Conservation (phyloP, 2,113 vertebrate genomes). For the Leptobrachium leishanense region DNA sequence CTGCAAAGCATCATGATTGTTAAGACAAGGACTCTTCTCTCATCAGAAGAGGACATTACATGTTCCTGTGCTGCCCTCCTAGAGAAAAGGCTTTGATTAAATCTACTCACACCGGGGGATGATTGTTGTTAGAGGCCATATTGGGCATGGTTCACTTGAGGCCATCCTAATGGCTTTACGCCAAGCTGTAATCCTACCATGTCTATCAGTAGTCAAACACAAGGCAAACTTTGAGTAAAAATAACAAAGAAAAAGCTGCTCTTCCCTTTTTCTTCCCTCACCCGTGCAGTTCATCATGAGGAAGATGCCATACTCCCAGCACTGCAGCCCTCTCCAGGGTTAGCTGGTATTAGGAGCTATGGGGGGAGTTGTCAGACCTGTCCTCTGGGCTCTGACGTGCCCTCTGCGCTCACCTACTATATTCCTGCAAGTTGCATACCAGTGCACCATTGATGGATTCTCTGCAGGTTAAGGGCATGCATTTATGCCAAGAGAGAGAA, state of each 20-base stretch:
- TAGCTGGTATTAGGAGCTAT: too few relatives aligned
- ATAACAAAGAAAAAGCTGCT: conserved; percentile 15
- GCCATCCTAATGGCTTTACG: conserved; percentile 30
- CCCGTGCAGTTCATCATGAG: not conserved
- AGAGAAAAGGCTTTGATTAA: conserved; percentile 17
- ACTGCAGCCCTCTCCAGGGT: too few relatives aligned
- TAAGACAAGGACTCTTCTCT: not conserved
- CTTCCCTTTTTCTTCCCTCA: not conserved
- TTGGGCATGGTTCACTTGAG: conserved; percentile 33
- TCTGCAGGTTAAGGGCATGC: too few relatives aligned
- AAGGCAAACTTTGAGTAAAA: conserved; percentile 30
- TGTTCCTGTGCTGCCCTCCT: not conserved
- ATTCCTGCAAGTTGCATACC: too few relatives aligned
- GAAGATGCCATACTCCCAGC: too few relatives aligned
- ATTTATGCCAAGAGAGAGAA: too few relatives aligned
- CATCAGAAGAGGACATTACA: conserved; percentile 5
- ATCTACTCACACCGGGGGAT: not conserved
- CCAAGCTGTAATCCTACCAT: conserved; percentile 39
- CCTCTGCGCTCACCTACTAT: too few relatives aligned
- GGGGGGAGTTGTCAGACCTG: too few relatives aligned
- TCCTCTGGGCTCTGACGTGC: too few relatives aligned
- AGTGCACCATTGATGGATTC: too few relatives aligned
- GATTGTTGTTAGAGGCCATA: not conserved
- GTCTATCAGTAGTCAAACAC: conserved; percentile 33
- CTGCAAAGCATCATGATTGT: not conserved